Evolutionary conservation across 2,797 vertebrate species (phyloP).

Genomic region (Dallia pectoralis): DNA sequence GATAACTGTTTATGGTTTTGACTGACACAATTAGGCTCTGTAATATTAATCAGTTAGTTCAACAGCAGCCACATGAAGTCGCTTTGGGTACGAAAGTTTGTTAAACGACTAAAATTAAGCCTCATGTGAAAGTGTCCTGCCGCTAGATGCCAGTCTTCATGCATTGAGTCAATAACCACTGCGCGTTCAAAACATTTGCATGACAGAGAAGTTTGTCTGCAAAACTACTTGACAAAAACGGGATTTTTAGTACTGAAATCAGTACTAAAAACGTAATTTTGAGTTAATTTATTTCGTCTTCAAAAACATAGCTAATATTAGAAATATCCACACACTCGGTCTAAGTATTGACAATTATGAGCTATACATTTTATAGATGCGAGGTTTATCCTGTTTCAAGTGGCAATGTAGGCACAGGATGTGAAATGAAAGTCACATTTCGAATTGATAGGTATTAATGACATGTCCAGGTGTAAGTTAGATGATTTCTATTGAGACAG

Average conservation of each 20-base stretch:
- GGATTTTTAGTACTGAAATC: background rate
- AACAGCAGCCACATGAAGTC: too few relatives aligned
- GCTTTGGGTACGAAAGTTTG: too few relatives aligned
- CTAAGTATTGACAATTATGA: background rate
- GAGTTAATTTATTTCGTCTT: too few relatives aligned
- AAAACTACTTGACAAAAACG: background rate
- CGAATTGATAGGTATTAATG: background rate
- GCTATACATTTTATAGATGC: background rate
- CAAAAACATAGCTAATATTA: background rate
- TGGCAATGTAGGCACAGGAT: background rate
- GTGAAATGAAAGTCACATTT: background rate
- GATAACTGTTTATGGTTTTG: background rate
- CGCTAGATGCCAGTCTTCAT: slow-evolving; percentile 48
- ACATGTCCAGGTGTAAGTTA: background rate
- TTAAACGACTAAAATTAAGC: too few relatives aligned
- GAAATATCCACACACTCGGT: background rate
- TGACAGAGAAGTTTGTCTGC: background rate
- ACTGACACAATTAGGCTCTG: background rate
- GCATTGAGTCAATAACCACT: background rate
- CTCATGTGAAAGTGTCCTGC: slow-evolving; percentile 35
- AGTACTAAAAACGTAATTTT: too few relatives aligned
- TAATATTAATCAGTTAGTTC: background rate
- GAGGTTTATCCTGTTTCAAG: background rate
- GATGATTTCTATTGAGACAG: background rate
- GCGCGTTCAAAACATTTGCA: background rate